phyloP scores from a whole-genome alignment of 1,140 invertebrate species.

The Riptortus pedestris region DNA sequence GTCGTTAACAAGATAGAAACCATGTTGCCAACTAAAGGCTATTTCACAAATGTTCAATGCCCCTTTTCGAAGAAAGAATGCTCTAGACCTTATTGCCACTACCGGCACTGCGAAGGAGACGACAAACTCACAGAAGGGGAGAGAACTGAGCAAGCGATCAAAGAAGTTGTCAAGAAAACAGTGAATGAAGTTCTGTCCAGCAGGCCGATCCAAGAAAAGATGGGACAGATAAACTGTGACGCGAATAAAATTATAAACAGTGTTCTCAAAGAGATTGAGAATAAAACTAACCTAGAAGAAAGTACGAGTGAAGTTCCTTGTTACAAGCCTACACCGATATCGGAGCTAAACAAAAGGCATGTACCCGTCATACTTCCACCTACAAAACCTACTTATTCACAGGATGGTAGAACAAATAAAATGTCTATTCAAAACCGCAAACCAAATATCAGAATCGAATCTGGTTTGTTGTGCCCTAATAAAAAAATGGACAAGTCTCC shows the following conservation, averaged over 20 bases:
- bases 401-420: not conserved
- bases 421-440: too few relatives aligned
- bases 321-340: not conserved
- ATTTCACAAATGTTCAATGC: not conserved
- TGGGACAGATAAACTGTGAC: not conserved
- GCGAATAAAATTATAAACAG: not conserved
- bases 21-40: not conserved
- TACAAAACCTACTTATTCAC: not conserved
- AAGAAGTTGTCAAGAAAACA: not conserved
- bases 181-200: not conserved
- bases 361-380: not conserved
- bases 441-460: too few relatives aligned
- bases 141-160: not conserved
- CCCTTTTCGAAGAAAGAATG: not conserved
- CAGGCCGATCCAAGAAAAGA: not conserved
- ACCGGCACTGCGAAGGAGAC: not conserved
- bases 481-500: too few relatives aligned
- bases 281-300: not conserved
- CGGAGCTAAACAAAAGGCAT: not conserved
- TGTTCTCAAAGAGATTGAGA: not conserved
- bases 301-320: not conserved
- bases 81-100: not conserved
- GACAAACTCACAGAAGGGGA: not conserved
- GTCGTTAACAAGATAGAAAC: too few relatives aligned
- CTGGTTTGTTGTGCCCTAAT: too few relatives aligned